Evolutionary conservation across 2,888 invertebrate genomes (phyloP), one percentile per base, ranked within the genome.

Genomic region (Leucoptera coffeella): DNA sequence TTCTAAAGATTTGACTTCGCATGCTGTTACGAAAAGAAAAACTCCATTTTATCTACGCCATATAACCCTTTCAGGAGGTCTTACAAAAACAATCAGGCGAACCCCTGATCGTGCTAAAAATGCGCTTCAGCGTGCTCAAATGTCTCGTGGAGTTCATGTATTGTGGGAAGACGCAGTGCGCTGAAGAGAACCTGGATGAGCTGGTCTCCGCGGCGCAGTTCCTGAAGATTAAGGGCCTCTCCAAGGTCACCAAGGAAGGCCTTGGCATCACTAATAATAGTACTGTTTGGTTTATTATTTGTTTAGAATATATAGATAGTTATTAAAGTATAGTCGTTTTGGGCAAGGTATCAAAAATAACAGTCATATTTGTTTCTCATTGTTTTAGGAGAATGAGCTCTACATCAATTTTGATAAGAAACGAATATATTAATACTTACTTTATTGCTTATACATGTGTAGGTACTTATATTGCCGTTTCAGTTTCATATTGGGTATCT

Each of bases 61-160:
- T n/a, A n/a, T 17, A 17, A 17, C 17, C 17, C 17, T 15, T 28
- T 38, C 40, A 78, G 78, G 76, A 78, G 38, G 73, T 75, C 34
- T 47, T 78, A 24, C 75, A 77, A 48, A 75, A 77, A 40, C 65
- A 73, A 37, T 47, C 56, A 9, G 73, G 74, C 7, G 77, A 78
- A 38, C 75, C 77, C 23, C 51, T 77, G 22, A 61, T 78, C 22
- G 73, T 84, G 32, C 69, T 77, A 37, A 82, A 84, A 43, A 75
- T 83, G 69, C 75, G 80, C 44, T 83, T 82, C 51, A 72, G 74
- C 38, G 79, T 83, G 15, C 55, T 85, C 31, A 82, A 82, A 52
- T 78, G 79, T 25, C 64, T 84, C 32, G 76, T 85, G 15, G 84
- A 85, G 48, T 84, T 82, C 40, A 84, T 85, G 78, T 85, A 85